These are phyloP conservation scores for Lepus timidus DNA, from an alignment of 2,113 vertebrate species.

Conservation along the genomic window DNA sequence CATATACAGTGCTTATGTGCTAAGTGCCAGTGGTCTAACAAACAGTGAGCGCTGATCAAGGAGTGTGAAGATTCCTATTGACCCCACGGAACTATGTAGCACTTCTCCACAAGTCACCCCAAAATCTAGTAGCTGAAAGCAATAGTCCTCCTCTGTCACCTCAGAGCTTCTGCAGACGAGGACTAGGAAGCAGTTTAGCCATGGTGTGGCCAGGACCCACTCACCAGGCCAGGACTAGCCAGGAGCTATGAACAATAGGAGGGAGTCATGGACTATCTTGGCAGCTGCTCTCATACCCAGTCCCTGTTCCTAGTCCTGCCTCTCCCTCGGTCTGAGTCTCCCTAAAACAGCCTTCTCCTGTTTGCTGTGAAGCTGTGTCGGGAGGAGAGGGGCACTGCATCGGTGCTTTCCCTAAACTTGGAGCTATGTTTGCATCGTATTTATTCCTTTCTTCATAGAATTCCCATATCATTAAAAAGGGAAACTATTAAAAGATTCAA, in stretches of 20 bases:
- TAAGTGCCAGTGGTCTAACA: rapidly evolving
- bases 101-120: background rate
- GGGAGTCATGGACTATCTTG: rapidly evolving
- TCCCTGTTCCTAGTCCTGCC: too few species aligned
- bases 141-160: too few species aligned
- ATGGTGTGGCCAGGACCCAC: background rate
- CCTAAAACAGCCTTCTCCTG: background rate
- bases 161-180: background rate
- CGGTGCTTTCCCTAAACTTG: background rate
- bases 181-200: background rate
- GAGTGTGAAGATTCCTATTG: too few species aligned
- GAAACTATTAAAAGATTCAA: background rate
- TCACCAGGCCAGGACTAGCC: background rate
- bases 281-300: rapidly evolving
- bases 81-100: background rate
- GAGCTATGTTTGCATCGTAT: background rate
- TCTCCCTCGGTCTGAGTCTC: too few species aligned
- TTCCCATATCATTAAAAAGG: background rate
- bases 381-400: background rate
- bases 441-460: background rate
- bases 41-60: background rate
- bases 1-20: too few species aligned
- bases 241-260: rapidly evolving
- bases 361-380: background rate
- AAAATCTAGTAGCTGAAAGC: background rate